phyloP scores from a whole-genome alignment of 2,888 invertebrate species.

The Gymnosoma rotundatum region DNA sequence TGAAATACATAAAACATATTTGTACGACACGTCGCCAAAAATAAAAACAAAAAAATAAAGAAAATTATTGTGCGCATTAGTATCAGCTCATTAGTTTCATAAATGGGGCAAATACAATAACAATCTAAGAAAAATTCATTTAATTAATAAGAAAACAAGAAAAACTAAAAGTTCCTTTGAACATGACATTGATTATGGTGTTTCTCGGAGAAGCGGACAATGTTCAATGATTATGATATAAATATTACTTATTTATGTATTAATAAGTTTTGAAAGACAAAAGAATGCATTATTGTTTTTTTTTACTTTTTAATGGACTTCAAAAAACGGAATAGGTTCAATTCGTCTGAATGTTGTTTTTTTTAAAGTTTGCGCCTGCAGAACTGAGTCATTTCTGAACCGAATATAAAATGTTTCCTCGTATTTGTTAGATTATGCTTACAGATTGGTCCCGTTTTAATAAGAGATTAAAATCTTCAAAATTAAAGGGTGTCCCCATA shows the following conservation, averaged over 20 bases:
- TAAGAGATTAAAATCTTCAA: no score
- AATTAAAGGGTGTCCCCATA: no score
- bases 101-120: constrained; percentile 29
- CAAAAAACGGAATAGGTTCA: no score
- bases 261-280: constrained; percentile 1
- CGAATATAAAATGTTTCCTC: no score
- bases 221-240: constrained; percentile 35
- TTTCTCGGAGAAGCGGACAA: not conserved
- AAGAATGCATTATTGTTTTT: no score
- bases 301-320: no score
- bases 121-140: constrained; percentile 48
- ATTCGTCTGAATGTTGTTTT: no score
- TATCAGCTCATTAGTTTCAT: constrained; percentile 66
- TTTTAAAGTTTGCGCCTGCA: no score
- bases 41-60: not conserved
- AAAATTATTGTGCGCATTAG: constrained; percentile 64
- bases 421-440: no score
- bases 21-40: constrained; percentile 63
- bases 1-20: constrained; percentile 58
- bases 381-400: no score
- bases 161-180: not conserved
- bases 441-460: no score
- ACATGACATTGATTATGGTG: not conserved
- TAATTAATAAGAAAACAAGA: constrained; percentile 50
- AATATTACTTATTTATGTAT: constrained; percentile 32